Percentiles rank a stretch among this genome's conserved stretches.
Conservation (phyloP, 2,113 vertebrate species). For the Elgaria multicarinata region DNA sequence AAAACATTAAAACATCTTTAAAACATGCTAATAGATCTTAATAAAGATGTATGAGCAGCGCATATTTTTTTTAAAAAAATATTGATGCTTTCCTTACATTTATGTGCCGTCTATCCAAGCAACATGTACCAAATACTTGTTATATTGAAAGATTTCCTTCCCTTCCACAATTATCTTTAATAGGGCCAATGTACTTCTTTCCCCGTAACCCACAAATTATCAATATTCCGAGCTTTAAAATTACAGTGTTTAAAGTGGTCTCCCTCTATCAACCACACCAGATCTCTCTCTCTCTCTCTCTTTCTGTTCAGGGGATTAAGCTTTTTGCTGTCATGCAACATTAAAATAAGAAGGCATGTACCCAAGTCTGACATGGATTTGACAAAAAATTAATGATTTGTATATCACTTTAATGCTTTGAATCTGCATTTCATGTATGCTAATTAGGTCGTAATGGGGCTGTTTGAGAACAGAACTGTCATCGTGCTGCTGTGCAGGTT, state of each 20-base stretch:
- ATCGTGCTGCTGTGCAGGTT: conserved; percentile 75
- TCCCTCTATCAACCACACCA: conserved; percentile 78
- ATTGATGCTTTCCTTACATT: conserved; percentile 66
- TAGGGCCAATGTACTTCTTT: conserved; percentile 72
- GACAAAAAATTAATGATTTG: conserved; percentile 89
- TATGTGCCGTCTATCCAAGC: conserved; percentile 68
- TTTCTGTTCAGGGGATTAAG: conserved; percentile 77
- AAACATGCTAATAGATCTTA: neutral
- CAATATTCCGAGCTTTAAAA: conserved; percentile 76
- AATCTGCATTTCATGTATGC: conserved; percentile 88
- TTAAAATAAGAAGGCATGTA: conserved; percentile 81
- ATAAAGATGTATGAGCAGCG: neutral
- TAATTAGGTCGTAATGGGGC: conserved; percentile 85
- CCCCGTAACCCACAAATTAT: conserved; percentile 54
- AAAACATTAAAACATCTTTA: no score
- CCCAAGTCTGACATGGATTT: conserved; percentile 83
- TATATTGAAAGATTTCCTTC: conserved; percentile 77
- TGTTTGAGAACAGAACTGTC: conserved; percentile 85
- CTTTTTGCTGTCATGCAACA: conserved; percentile 84
- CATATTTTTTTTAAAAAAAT: neutral
- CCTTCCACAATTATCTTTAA: conserved; percentile 80
- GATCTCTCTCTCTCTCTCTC: conserved; percentile 74
- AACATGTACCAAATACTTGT: conserved; percentile 68
- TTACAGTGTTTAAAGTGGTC: conserved; percentile 76
- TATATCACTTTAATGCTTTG: conserved; percentile 85